These are phyloP conservation scores for Nothoprocta pentlandii DNA, from an alignment of 2,113 vertebrate genomes.

Conservation along the genomic window DNA sequence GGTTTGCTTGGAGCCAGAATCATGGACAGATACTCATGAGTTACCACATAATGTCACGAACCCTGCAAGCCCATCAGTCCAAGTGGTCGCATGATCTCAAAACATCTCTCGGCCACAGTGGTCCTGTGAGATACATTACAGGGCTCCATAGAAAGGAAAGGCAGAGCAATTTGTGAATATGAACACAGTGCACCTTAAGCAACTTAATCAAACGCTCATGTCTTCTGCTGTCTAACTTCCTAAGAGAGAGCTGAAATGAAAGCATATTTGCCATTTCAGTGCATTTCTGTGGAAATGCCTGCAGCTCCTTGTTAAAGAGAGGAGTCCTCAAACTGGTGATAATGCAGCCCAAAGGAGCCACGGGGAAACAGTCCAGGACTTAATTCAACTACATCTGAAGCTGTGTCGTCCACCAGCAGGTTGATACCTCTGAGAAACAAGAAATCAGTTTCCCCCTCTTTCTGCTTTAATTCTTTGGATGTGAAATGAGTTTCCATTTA, in stretches of 20 bases:
- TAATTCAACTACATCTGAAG: background rate
- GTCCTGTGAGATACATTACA: background rate
- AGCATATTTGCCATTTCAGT: background rate
- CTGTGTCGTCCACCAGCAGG: background rate
- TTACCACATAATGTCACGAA: background rate
- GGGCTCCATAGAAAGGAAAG: background rate
- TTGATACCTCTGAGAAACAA: slow-evolving; percentile 40
- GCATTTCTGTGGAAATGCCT: background rate
- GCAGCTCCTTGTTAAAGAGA: background rate
- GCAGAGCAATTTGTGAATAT: background rate
- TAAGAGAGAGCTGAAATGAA: background rate
- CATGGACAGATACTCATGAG: background rate
- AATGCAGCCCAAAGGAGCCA: background rate
- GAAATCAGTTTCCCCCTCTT: slow-evolving; percentile 18
- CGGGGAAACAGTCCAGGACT: background rate
- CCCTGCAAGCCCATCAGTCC: background rate
- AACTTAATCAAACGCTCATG: background rate
- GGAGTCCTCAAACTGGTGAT: background rate
- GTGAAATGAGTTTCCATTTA: slow-evolving; percentile 64
- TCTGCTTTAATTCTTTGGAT: slow-evolving; percentile 65
- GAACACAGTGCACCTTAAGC: background rate
- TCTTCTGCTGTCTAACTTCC: background rate
- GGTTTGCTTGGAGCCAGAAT: background rate
- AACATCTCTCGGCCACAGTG: background rate
- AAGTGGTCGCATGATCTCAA: background rate